Base-by-base conservation (phyloP, 1,140 invertebrate genomes). In the Aphelinus atriplicis region DNA sequence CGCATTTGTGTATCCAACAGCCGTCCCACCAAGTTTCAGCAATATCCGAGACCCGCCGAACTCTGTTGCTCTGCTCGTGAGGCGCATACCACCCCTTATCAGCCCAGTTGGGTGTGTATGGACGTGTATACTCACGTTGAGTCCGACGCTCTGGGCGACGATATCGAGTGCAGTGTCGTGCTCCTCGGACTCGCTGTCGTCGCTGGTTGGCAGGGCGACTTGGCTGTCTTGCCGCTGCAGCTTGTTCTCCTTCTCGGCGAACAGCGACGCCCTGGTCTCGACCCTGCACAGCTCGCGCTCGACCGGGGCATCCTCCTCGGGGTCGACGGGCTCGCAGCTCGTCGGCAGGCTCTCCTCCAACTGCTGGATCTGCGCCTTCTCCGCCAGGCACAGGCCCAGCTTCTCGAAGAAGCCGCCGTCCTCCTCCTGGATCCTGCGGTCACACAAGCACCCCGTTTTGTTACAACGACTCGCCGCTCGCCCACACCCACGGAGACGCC, bases 391-490 rank as follows among this genome's bases (percentile, higher is more conserved):
- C 0, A 91, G 92, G 1, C 94, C 93, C 80, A 94, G 93, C 77
- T 92, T 93, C 81, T 95, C 94, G 81, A 95, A 95, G 81, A 95
- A 95, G 51, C 93, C 91, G 78, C 92, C 92, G 84, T 95, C 93
- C 3, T 92, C 88, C 87, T 94, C 92, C 87, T 94, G 93, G 72
- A 94, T 90, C 86, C 93, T 94, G 88, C 46, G 86, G 90, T 53
- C 9, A 9, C 51, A 9, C 4, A 53, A 53, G 51, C 26, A 26
- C 26, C 26, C 26, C 26, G 26, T 26, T 26, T 26, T 78, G 82
- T 78, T 79, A 26, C 65, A 81, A 84, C 80, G 78, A 69, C 10
- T 79, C 71, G 58, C 73, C 75, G 26, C 64, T 67, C n/a, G 51
- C 57, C 7, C 57, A 60, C 63, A n/a, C 48, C 10, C 64, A 47